Percentiles rank a stretch among this genome's conserved stretches.
These are phyloP conservation scores for human DNA, from an alignment of 2,113 vertebrate genomes.

Conservation along the genomic window DNA sequence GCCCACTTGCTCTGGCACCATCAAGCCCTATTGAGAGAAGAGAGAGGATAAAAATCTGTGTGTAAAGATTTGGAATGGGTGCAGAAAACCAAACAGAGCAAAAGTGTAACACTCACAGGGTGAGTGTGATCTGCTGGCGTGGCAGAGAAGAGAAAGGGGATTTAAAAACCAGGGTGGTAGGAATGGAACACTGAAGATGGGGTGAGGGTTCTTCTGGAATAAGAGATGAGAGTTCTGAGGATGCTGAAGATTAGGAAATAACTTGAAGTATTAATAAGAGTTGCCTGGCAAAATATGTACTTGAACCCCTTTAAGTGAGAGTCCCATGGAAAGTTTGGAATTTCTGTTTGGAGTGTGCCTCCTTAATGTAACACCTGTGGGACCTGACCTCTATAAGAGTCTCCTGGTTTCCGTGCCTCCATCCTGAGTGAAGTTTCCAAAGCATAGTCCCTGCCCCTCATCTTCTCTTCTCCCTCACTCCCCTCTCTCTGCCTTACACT, in stretches of 20 bases:
- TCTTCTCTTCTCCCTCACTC: not conserved
- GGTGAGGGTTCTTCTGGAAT: not conserved
- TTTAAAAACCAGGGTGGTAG: not conserved
- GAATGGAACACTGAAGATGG: not conserved
- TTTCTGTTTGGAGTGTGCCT: not conserved
- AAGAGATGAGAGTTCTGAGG: not conserved
- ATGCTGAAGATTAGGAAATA: not conserved
- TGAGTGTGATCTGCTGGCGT: not conserved
- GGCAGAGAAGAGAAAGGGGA: not conserved
- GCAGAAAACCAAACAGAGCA: not conserved
- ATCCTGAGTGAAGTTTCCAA: not conserved
- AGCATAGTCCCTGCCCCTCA: not conserved
- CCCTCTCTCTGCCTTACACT: not conserved
- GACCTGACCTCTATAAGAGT: not conserved
- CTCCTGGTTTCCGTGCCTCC: not conserved
- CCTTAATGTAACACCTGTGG: not conserved
- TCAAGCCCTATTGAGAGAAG: not conserved
- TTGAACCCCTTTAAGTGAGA: not conserved
- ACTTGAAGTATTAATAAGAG: not conserved
- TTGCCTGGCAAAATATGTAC: not conserved
- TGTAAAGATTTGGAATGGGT: not conserved
- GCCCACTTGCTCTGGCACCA: not conserved
- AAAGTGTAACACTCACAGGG: not conserved
- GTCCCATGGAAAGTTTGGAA: not conserved
- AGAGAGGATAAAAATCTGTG: not conserved